These are phyloP conservation scores for Heteropelma amictum DNA, from an alignment of 2,888 invertebrate species.

Conservation along the genomic window DNA sequence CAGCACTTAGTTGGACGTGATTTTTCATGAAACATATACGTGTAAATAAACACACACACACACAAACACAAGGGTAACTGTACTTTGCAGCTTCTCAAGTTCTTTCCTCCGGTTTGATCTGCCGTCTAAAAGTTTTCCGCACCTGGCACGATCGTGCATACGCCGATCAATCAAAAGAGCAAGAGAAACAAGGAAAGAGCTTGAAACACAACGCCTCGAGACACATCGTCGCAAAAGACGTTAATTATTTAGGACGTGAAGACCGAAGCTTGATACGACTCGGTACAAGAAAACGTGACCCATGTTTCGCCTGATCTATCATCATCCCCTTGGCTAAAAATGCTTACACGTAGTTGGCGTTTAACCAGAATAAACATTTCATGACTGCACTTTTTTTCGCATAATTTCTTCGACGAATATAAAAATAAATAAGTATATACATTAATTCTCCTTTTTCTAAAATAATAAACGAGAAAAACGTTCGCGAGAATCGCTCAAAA, in stretches of 20 bases:
- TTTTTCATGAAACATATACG: too few relatives aligned
- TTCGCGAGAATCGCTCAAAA: too few relatives aligned
- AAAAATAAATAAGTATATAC: too few relatives aligned
- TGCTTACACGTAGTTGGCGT: neutral
- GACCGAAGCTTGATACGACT: neutral
- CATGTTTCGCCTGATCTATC: neutral
- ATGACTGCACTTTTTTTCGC: neutral
- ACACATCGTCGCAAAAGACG: conserved; percentile 37
- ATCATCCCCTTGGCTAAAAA: neutral
- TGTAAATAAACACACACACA: neutral
- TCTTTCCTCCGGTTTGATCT: neutral
- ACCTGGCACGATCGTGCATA: conserved; percentile 9
- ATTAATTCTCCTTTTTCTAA: too few relatives aligned
- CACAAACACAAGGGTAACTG: neutral
- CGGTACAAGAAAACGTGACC: conserved; percentile 27
- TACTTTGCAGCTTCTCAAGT: neutral
- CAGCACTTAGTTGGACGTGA: too few relatives aligned
- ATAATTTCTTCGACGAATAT: too few relatives aligned
- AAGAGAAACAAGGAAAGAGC: neutral
- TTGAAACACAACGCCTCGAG: conserved; percentile 9
- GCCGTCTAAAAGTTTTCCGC: neutral
- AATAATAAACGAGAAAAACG: too few relatives aligned
- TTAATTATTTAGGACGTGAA: conserved; percentile 38
- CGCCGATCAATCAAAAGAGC: neutral
- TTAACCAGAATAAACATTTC: neutral